Percentiles rank a stretch among this genome's conserved stretches.
These are phyloP conservation scores for Catharus bicknelli DNA, from an alignment of 2,113 vertebrate species.

Conservation along the genomic window DNA sequence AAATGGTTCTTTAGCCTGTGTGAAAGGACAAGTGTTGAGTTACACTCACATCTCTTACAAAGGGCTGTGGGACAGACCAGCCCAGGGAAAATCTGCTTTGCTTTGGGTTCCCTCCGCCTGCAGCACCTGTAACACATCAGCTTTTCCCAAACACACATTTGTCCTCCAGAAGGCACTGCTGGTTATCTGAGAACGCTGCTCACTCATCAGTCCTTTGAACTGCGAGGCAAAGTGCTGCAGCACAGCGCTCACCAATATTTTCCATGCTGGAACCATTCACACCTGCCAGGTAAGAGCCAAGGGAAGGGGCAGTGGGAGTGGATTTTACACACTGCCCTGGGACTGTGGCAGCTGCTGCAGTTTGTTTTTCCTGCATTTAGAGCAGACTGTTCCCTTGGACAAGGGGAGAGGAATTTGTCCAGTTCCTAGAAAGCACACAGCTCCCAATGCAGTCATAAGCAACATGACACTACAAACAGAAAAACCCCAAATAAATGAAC, in stretches of 20 bases:
- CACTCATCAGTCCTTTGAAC: neutral
- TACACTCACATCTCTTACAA: neutral
- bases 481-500: neutral
- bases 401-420: neutral
- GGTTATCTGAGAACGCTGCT: neutral
- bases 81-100: accelerated
- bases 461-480: neutral
- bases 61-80: neutral
- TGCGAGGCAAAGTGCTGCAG: neutral
- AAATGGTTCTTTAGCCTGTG: neutral
- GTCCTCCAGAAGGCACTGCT: neutral
- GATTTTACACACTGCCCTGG: neutral
- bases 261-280: neutral
- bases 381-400: neutral
- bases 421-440: conserved; percentile 20
- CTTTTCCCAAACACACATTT: neutral
- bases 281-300: neutral
- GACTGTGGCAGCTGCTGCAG: neutral
- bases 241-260: neutral
- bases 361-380: neutral
- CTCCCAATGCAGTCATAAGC: neutral
- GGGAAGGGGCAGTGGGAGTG: neutral
- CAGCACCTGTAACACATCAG: neutral
- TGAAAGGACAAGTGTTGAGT: neutral
- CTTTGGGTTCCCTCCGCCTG: neutral